Percentiles rank a stretch among this genome's conserved stretches.
Conservation (phyloP, 1,140 invertebrate genomes). For the Dreissena polymorpha region DNA sequence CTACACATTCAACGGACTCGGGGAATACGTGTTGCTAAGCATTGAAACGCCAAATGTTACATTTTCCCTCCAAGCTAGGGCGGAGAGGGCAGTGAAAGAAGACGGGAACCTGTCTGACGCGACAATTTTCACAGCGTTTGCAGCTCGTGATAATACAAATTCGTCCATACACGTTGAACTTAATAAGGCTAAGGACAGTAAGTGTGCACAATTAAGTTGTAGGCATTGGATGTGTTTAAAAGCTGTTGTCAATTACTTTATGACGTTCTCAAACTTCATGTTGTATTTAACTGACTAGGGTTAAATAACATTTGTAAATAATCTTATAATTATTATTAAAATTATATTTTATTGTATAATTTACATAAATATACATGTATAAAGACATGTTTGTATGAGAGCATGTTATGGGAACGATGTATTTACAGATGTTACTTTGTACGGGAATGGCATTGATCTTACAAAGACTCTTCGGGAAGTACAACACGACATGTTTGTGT, state of each 20-base stretch:
- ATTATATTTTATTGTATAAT: no score
- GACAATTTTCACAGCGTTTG: constrained; percentile 34
- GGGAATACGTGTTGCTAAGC: constrained; percentile 90
- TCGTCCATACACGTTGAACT: constrained; percentile 27
- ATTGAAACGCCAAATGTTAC: background rate
- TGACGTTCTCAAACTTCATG: no score
- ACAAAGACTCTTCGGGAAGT: background rate
- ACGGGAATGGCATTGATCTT: background rate
- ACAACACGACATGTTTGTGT: background rate
- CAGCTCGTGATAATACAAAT: constrained; percentile 11
- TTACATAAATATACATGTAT: no score
- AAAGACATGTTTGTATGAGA: no score
- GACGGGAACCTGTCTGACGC: constrained; percentile 38
- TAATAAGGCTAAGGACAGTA: constrained; percentile 10
- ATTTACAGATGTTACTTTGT: background rate
- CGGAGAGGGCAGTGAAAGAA: constrained; percentile 6
- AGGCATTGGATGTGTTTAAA: no score
- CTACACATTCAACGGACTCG: constrained; percentile 97
- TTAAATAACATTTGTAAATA: no score
- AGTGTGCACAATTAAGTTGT: background rate
- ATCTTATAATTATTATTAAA: no score
- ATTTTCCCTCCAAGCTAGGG: constrained; percentile 32
- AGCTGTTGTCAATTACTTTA: no score
- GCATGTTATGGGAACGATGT: no score
- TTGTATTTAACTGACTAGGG: no score